Percentiles rank a stretch among this genome's conserved stretches.
phyloP scores from a whole-genome alignment of 2,113 vertebrate genomes.

The Gnathonemus echidnorhynchus region DNA sequence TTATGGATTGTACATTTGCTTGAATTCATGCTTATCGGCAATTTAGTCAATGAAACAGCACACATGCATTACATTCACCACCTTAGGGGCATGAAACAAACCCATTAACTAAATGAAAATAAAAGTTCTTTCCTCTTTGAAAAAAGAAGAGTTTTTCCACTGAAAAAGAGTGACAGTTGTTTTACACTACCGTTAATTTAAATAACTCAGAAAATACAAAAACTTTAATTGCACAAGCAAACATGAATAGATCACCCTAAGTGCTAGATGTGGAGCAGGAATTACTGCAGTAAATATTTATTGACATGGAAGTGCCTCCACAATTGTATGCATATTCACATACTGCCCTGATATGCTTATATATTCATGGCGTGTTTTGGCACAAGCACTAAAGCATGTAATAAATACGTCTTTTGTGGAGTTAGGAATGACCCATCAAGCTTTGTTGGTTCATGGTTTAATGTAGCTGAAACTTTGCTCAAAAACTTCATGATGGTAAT shows the following conservation, averaged over 20 bases:
- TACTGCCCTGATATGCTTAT: neutral
- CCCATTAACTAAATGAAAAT: neutral
- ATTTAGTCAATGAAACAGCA: neutral
- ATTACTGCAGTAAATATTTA: neutral
- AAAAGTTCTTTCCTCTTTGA: neutral
- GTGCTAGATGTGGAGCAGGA: neutral
- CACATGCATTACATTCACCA: neutral
- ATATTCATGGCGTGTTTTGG: neutral
- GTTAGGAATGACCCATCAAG: neutral
- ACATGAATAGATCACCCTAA: neutral
- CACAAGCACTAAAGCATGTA: neutral
- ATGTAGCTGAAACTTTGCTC: neutral
- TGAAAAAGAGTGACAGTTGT: neutral
- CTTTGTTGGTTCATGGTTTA: neutral
- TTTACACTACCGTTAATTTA: neutral
- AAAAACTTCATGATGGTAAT: neutral
- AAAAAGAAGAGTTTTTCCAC: neutral
- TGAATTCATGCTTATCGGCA: neutral
- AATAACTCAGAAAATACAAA: neutral
- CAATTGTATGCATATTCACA: neutral
- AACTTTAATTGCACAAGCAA: neutral
- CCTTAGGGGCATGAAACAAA: neutral
- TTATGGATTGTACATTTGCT: neutral
- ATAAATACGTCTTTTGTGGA: neutral
- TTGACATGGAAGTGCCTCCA: neutral